phyloP scores from a whole-genome alignment of 2,113 vertebrate genomes.

The Eudyptes chrysolophus region DNA sequence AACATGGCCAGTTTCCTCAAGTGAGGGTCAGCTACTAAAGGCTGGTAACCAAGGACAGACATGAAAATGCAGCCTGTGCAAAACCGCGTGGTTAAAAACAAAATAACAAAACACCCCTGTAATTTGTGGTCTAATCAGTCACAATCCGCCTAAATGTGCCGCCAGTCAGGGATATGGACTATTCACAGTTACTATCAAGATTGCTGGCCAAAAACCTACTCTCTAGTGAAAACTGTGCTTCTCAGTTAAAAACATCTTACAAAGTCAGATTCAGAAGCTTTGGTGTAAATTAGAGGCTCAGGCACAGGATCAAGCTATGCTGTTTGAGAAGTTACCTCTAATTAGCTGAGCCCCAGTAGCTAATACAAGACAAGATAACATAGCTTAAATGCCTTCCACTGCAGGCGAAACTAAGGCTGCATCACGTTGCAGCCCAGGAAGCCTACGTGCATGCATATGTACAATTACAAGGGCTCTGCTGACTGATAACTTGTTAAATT shows the following conservation, averaged over 20 bases:
- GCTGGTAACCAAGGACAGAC: background rate
- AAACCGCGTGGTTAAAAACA: fast-evolving
- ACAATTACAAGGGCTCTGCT: background rate
- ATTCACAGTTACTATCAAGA: background rate
- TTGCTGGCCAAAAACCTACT: background rate
- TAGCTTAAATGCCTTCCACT: background rate
- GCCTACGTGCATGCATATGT: background rate
- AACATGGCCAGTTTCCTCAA: fast-evolving
- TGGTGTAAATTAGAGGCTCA: background rate
- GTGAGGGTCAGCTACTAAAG: background rate
- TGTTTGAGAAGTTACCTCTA: background rate
- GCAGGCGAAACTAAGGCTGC: background rate
- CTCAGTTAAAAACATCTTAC: background rate
- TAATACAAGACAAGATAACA: background rate
- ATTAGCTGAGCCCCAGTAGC: background rate
- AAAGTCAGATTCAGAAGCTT: background rate
- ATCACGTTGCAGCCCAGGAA: background rate
- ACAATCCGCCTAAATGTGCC: background rate
- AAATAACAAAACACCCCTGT: background rate
- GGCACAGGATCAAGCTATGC: background rate
- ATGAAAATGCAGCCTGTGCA: background rate
- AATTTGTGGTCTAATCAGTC: background rate
- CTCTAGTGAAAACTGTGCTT: background rate
- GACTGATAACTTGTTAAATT: conserved; percentile 53
- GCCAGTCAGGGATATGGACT: background rate